Base-by-base conservation (phyloP, 2,113 vertebrate species). In the Gobiocypris rarus region DNA sequence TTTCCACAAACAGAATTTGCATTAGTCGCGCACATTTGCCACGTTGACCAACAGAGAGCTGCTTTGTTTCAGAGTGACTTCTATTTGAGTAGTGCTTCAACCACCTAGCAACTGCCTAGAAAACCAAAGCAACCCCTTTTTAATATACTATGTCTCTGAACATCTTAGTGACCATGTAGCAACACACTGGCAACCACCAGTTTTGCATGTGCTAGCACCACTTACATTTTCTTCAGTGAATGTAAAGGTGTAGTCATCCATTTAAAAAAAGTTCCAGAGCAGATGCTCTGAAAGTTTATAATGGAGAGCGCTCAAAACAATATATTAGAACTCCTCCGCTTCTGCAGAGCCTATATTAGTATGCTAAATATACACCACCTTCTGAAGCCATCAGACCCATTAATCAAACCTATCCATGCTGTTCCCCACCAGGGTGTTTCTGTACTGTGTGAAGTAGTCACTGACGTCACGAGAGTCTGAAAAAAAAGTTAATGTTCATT, bases 281-380 rank as follows among this genome's bases (percentile, higher is more conserved):
- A 45, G 52, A 54, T 73, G 13, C n/a, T 24, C 24, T 41, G 6
- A 3, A 58, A 14, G 10, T 38, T 38, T 73, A n/a, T 76, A 76
- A n/a, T 75, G 48, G 26, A 31, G 50, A 48, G 14, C 1, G 15
- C 71, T 28, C 71, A 50, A 74, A 24, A 74, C 74, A 34, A 41
- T 77, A 77, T 38, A 59, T 41, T 22, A 59, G 45, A 31, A 24
- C 24, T 75, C 45, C 71, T 52, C 45, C 9, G 1, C 14, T 52
- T 58, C 48, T 38, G 9, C 59, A 34, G n/a, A 56, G 65, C 54
- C 11, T 75, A 61, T 83, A 59, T 61, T 83, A 45, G 56, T 26
- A 83, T 75, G 56, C 71, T 74, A 59, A 61, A 73, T 73, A 73
- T 82, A 73, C 69, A 41, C 54, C n/a, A 43, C 38, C 54, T 22